Evolutionary conservation across 2,888 invertebrate species (phyloP).

Genomic region (Chrysomela aeneicollis): DNA sequence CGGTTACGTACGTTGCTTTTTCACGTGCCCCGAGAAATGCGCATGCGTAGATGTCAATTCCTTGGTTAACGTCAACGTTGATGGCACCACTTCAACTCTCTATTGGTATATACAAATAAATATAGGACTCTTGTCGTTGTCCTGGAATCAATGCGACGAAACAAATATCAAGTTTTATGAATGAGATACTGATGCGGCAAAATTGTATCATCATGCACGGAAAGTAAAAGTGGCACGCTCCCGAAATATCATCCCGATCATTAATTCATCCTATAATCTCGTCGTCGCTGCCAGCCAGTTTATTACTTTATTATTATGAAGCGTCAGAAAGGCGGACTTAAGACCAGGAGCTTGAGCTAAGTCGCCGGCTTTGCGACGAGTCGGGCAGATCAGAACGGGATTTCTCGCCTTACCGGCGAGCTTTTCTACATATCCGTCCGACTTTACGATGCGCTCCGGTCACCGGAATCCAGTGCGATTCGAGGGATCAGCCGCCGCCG

Average conservation of each 20-base stretch:
- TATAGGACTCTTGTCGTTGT: no score
- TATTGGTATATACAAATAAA: no score
- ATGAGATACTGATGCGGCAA: no score
- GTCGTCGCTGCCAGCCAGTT: conserved; percentile 24
- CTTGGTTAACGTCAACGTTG: no score
- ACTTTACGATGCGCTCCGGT: conserved; percentile 39
- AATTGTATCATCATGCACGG: no score
- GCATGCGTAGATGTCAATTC: no score
- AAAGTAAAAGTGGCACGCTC: not conserved
- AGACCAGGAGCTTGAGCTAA: conserved; percentile 44
- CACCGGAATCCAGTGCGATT: conserved; percentile 32
- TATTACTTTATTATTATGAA: conserved; percentile 43
- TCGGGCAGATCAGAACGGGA: conserved; percentile 46
- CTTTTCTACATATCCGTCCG: conserved; percentile 52
- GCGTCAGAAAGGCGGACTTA: conserved; percentile 39
- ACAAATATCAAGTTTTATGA: no score
- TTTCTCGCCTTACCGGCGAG: conserved; percentile 44
- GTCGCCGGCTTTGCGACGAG: conserved; percentile 44
- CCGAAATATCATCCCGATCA: not conserved
- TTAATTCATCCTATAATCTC: conserved; percentile 16
- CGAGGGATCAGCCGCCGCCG: conserved; percentile 24
- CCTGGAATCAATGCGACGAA: no score
- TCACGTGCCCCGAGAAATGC: no score
- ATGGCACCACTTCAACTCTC: no score
- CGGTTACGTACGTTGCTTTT: no score